A percentile compares a stretch with the other conserved stretches of the same genome.
phyloP scores from a whole-genome alignment of 2,888 invertebrate species.

The Sialis lutaria region DNA sequence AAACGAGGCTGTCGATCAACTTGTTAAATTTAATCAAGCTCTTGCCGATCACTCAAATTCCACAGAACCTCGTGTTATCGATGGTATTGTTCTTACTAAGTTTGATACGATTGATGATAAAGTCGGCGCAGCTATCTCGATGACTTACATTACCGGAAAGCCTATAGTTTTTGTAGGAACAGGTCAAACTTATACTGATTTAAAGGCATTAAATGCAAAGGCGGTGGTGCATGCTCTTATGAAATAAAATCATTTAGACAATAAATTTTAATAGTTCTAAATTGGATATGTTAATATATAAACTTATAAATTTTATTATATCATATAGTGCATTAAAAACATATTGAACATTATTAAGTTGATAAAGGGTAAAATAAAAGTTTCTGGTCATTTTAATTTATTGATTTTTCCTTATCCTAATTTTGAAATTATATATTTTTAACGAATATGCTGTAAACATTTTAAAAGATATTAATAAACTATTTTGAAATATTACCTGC shows the following conservation, averaged over 20 bases:
- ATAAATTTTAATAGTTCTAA: too few relatives aligned
- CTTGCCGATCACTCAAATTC: slow-evolving; percentile 78
- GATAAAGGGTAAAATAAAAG: too few relatives aligned
- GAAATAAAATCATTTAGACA: slow-evolving; percentile 39
- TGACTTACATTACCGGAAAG: slow-evolving; percentile 99
- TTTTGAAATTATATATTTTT: too few relatives aligned
- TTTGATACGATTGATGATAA: slow-evolving; percentile 99
- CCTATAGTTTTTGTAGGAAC: slow-evolving; percentile 99
- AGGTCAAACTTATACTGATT: slow-evolving; percentile 96
- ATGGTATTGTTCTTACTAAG: slow-evolving; percentile 97
- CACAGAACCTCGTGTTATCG: slow-evolving; percentile 76
- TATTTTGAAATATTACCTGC: too few relatives aligned
- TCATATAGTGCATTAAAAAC: too few relatives aligned
- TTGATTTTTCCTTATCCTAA: too few relatives aligned
- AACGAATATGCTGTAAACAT: too few relatives aligned
- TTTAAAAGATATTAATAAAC: too few relatives aligned
- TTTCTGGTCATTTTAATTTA: too few relatives aligned
- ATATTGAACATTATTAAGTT: too few relatives aligned
- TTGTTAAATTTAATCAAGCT: slow-evolving; percentile 97
- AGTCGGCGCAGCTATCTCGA: slow-evolving; percentile 97
- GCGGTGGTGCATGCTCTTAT: slow-evolving; percentile 92
- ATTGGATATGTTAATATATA: too few relatives aligned
- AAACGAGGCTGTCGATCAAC: slow-evolving; percentile 98
- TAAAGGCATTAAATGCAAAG: slow-evolving; percentile 89
- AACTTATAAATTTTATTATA: too few relatives aligned